A percentile compares a stretch with the other conserved stretches of the same genome.
Conservation (phyloP, 2,888 invertebrate genomes). For the Trimorus sp. region DNA sequence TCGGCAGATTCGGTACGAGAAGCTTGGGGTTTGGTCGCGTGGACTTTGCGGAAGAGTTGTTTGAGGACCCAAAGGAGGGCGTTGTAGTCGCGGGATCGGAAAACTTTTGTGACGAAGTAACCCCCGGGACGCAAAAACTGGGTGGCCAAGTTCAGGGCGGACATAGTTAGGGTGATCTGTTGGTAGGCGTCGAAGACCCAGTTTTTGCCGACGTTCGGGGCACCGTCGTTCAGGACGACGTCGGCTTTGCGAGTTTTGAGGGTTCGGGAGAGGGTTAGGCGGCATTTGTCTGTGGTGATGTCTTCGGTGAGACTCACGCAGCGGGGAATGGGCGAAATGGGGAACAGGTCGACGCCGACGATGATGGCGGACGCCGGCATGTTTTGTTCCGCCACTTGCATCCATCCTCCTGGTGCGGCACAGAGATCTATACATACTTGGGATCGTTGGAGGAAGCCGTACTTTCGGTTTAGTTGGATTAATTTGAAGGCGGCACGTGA, state of each 20-base stretch:
- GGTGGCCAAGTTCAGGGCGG: constrained; percentile 95
- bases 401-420: constrained; percentile 99
- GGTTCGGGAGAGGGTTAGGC: constrained; percentile 90
- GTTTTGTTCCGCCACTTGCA: constrained; percentile 98
- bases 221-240: constrained; percentile 97
- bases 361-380: constrained; percentile 98
- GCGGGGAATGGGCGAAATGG: constrained; percentile 94
- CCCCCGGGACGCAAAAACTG: constrained; percentile 95
- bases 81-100: constrained; percentile 98
- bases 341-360: constrained; percentile 97
- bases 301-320: constrained; percentile 96
- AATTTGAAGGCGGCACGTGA: constrained; percentile 99
- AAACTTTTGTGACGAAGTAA: constrained; percentile 99
- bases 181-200: constrained; percentile 99
- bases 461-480: constrained; percentile 98
- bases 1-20: constrained; percentile 99
- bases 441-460: constrained; percentile 97
- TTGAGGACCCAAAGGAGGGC: constrained; percentile 97
- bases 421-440: constrained; percentile 98
- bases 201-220: constrained; percentile 98
- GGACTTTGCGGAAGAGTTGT: constrained; percentile 97
- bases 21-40: constrained; percentile 99
- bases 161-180: constrained; percentile 95
- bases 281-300: constrained; percentile 98
- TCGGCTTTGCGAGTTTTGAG: constrained; percentile 98